Evolutionary conservation across 37 sponge, comb jelly and placozoan genomes (phyloP), one percentile per base, ranked within the genome.

Genomic region (Bolinopsis microptera): DNA sequence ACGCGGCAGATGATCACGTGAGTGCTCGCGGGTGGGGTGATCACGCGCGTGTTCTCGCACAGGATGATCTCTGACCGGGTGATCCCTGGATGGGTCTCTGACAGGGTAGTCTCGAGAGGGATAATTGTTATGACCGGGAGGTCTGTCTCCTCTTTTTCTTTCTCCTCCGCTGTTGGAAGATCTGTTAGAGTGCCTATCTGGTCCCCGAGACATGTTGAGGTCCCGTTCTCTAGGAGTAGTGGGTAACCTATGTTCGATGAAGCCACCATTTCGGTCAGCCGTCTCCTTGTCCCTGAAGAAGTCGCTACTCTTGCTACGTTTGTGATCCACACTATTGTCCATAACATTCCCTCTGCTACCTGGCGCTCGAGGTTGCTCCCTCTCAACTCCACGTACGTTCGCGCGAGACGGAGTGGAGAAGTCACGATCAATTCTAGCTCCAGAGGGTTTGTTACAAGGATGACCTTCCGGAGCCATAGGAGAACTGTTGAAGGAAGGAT

Each of bases 291-390:
- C 90, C 90, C 90, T 24, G 61, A 5, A 86, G 90, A 86, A 86
- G 31, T 86, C 90, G 61, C 90, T 86, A 48, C 90, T 86, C 61
- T 41, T 86, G 48, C 90, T 86, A 25, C 90, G 41, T 40, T 86
- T 41, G 61, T 86, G 90, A 23, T 34, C 36, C n/a, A 21, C 90
- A 35, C 35, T 9, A 9, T 39, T 38, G 5, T 38, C 26, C 5
- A 8, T 0, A 27, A 0, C 39, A 30, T n/a, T 72, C 26, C 75
- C 75, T n/a, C 75, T 72, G 90, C 36, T 41, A 0, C 41, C 90
- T 1, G 41, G 41, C 21, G 90, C 41, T 23, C 41, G 41, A 39
- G 90, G 41, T 13, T 86, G 90, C 5, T 41, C 61, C 27, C 61
- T 0, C 9, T 86, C 61, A 25, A 26, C 0, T 0, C 41, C 61